phyloP scores from a whole-genome alignment of 2,888 invertebrate species.

The Drosophila pseudotakahashii region DNA sequence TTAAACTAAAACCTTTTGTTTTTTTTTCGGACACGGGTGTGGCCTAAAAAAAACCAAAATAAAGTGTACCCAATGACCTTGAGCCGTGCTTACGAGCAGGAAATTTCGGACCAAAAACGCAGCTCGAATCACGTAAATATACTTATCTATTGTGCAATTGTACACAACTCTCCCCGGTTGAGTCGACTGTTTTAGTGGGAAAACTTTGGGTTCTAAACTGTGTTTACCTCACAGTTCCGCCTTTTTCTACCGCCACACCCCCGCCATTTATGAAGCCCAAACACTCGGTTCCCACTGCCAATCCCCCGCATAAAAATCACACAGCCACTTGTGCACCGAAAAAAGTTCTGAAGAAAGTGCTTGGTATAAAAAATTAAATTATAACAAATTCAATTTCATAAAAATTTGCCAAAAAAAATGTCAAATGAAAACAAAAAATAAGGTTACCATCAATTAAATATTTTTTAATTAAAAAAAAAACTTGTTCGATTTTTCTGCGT shows the following conservation, averaged over 20 bases:
- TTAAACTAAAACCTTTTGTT: slow-evolving; percentile 23
- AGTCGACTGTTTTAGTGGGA: slow-evolving; percentile 2
- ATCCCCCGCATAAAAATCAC: slow-evolving; percentile 8
- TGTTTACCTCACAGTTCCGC: background rate
- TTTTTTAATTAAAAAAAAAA: too few relatives aligned
- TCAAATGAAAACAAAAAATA: too few relatives aligned
- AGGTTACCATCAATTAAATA: too few relatives aligned
- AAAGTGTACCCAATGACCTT: slow-evolving; percentile 26
- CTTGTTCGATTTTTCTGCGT: background rate
- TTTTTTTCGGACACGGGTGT: slow-evolving; percentile 11
- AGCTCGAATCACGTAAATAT: slow-evolving; percentile 27
- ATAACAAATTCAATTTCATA: too few relatives aligned
- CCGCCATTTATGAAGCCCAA: slow-evolving; percentile 28
- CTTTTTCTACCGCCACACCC: slow-evolving; percentile 4
- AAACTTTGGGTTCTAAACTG: slow-evolving; percentile 13
- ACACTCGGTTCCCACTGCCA: slow-evolving; percentile 11
- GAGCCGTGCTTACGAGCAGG: slow-evolving; percentile 32
- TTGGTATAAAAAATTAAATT: too few relatives aligned
- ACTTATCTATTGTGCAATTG: background rate
- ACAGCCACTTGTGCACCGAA: background rate
- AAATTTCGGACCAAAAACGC: slow-evolving; percentile 25
- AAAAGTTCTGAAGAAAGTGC: background rate
- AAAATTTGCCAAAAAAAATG: too few relatives aligned
- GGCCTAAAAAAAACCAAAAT: background rate
- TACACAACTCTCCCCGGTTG: slow-evolving; percentile 13